Conservation (phyloP, 2,797 vertebrate species). For the Notoglanidium macrostoma region DNA sequence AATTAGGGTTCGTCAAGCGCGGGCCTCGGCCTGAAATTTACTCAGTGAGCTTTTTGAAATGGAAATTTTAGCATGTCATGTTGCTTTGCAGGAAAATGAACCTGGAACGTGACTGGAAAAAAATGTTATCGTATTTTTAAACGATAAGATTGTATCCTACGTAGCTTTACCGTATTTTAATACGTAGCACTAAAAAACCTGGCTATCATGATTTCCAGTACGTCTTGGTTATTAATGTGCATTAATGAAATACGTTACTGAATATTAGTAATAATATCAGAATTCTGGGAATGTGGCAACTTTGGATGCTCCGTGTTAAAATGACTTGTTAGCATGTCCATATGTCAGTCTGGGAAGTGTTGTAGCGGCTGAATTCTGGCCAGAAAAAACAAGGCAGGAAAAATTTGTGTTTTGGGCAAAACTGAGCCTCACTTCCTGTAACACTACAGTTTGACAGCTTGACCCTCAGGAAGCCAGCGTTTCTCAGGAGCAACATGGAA, state of each 20-base stretch:
- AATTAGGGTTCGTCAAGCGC: conserved; percentile 3
- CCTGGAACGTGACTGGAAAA: neutral
- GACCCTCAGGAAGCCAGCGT: too few relatives aligned
- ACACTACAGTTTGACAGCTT: neutral
- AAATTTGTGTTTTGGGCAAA: too few relatives aligned
- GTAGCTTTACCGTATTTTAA: neutral
- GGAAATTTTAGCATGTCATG: neutral
- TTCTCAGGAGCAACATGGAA: too few relatives aligned
- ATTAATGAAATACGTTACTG: too few relatives aligned
- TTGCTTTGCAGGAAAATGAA: neutral
- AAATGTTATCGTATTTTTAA: neutral
- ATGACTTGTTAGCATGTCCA: neutral
- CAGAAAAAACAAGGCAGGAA: too few relatives aligned
- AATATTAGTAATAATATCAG: too few relatives aligned
- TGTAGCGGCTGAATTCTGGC: too few relatives aligned
- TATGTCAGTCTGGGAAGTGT: neutral
- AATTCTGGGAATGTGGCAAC: neutral
- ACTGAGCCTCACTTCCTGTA: too few relatives aligned
- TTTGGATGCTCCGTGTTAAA: neutral
- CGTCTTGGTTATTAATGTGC: too few relatives aligned
- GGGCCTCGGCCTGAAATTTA: neutral
- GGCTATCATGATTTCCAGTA: neutral
- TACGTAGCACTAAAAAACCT: neutral
- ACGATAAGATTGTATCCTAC: neutral
- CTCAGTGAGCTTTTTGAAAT: neutral